Evolutionary conservation across 92 coral and sea anemone genomes (phyloP).

Genomic region (Palythoa heliodiscus): DNA sequence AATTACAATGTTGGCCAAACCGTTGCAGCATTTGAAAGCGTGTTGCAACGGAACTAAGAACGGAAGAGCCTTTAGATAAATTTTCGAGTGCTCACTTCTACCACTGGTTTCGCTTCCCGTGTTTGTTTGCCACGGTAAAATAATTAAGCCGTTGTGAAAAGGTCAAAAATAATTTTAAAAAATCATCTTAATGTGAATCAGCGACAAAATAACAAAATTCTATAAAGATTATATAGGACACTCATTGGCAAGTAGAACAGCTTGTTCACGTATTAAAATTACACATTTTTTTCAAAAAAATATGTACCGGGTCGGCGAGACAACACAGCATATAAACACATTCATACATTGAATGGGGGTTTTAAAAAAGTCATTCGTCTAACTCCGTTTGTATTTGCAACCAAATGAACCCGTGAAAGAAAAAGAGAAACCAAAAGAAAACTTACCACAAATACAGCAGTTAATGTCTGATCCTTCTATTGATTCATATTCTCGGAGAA

Average conservation of each 20-base stretch:
- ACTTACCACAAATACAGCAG: conserved; percentile 99
- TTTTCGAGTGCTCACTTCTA: background rate
- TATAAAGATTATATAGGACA: conserved; percentile 8
- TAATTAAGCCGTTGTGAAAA: conserved; percentile 65
- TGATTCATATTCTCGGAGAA: conserved; percentile 93
- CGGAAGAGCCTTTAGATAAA: conserved; percentile 10
- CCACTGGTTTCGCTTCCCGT: conserved; percentile 20
- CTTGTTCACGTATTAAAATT: background rate
- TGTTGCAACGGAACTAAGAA: background rate
- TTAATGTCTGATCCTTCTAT: conserved; percentile 93
- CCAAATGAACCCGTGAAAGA: background rate
- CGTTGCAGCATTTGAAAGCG: conserved; percentile 30
- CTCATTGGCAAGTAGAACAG: background rate
- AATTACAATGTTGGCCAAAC: background rate
- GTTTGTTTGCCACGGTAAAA: conserved; percentile 88
- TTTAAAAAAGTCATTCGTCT: conserved; percentile 24
- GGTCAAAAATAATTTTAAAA: conserved; percentile 64
- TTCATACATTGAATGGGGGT: conserved; percentile 54
- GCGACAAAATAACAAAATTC: conserved; percentile 48
- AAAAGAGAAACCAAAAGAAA: background rate
- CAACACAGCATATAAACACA: conserved; percentile 56
- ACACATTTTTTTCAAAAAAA: conserved; percentile 7
- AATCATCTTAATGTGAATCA: conserved; percentile 47
- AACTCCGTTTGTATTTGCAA: conserved; percentile 20
- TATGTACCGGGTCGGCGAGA: conserved; percentile 19